phyloP scores from a whole-genome alignment of 2,113 vertebrate species.

The Sclerurus mexicanus region DNA sequence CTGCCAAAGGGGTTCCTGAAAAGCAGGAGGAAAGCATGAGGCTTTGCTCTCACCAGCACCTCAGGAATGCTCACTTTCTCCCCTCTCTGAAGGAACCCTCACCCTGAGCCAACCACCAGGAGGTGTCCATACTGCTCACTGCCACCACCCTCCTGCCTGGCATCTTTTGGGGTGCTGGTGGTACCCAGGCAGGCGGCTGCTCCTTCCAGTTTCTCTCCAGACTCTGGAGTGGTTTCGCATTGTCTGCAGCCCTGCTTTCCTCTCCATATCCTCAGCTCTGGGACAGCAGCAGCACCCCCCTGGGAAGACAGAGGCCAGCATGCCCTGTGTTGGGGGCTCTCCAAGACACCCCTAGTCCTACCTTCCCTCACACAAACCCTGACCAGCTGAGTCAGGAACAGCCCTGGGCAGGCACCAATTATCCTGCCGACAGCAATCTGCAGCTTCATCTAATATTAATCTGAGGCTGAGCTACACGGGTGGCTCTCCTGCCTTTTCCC shows the following conservation, averaged over 20 bases:
- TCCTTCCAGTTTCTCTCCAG: not conserved
- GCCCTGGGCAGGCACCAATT: not conserved
- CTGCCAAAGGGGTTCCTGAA: not conserved
- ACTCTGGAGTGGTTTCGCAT: not conserved
- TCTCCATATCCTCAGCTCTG: not conserved
- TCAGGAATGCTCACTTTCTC: accelerated
- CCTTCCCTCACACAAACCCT: not conserved
- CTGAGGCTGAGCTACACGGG: not conserved
- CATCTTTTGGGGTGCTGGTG: accelerated
- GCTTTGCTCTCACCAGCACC: accelerated
- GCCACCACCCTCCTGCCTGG: not conserved
- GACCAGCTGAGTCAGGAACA: not conserved
- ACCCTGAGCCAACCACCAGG: not conserved
- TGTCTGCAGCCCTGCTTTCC: not conserved
- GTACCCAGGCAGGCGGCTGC: not conserved
- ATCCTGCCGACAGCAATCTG: not conserved
- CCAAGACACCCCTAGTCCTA: not conserved
- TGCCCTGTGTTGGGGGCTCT: accelerated
- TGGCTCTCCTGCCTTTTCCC: slow-evolving; percentile 13
- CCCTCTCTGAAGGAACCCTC: accelerated
- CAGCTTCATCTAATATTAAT: slow-evolving; percentile 47
- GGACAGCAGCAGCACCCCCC: not conserved
- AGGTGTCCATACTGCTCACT: not conserved
- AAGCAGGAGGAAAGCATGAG: not conserved
- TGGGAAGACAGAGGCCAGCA: accelerated